Conservation (phyloP, 2,113 vertebrate species). For the Anarrhichthys ocellatus region DNA sequence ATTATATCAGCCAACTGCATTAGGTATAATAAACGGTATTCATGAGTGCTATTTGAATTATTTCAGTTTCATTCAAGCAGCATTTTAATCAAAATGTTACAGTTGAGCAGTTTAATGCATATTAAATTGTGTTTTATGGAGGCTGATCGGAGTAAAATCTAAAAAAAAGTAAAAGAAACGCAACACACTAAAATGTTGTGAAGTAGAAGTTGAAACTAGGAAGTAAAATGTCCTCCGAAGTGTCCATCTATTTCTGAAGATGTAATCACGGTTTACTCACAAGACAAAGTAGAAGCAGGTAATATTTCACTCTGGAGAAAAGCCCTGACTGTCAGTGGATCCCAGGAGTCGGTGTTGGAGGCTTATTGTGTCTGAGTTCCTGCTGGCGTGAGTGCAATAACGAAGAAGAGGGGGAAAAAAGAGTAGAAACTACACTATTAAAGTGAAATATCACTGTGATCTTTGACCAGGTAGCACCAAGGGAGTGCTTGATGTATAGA, state of each 20-base stretch:
- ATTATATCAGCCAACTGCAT: background rate
- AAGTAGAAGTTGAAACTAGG: background rate
- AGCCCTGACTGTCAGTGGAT: constrained; percentile 10
- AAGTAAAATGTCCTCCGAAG: background rate
- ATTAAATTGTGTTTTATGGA: background rate
- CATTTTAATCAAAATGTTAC: background rate
- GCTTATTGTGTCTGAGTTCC: constrained; percentile 17
- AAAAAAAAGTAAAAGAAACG: background rate
- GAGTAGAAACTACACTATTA: background rate
- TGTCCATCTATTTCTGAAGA: background rate
- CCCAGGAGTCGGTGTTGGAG: constrained; percentile 13
- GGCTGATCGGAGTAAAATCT: background rate
- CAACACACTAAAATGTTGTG: background rate
- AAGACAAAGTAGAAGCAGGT: background rate
- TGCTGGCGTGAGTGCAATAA: constrained; percentile 24
- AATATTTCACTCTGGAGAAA: background rate
- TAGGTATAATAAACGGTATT: background rate
- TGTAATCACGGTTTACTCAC: background rate
- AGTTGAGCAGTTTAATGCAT: background rate
- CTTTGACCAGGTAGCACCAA: constrained; percentile 28
- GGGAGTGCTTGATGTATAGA: constrained; percentile 41
- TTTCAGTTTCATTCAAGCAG: background rate
- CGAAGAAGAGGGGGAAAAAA: background rate
- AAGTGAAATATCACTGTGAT: constrained; percentile 62
- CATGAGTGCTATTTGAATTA: background rate